Evolutionary conservation across 2,888 invertebrate genomes (phyloP), one percentile per base, ranked within the genome.

Genomic region (Drosophila prolongata): DNA sequence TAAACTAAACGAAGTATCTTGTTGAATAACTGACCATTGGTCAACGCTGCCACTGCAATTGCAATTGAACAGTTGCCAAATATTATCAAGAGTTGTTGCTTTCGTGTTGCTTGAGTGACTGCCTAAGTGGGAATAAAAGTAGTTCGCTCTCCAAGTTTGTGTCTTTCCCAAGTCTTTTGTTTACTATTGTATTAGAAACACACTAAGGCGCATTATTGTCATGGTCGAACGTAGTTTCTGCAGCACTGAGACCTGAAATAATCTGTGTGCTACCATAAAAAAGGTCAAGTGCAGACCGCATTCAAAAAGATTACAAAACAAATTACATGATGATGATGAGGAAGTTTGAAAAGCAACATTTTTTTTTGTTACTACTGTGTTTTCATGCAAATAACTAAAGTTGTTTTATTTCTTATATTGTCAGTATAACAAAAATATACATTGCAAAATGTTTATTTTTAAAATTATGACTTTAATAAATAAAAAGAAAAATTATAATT

Each of bases 151-250:
- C 67, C 80, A 70, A 77, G 81, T 81, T 76, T 84, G 86, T 73
- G 67, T 68, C 81, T 79, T 70, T 54, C 64, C 50, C 69, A 84
- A 87, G 83, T 84, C 83, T 84, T 83, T 84, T 76, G 83, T 84
- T 86, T 78, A 64, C 75, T 60, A 43, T 60, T 43, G 54, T 35
- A 34, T 13, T n/a, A n/a, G 5, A 38, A 38, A 38, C 13, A 46
- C 24, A 19, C 44, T 9, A 24, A 34, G 40, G 16, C 24, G 37
- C 49, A 13, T n/a, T 64, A 42, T 61, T 47, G 30, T 57, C 57
- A 47, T 52, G 40, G 56, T 77, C 59, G 40, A 38, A 13, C 27
- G 30, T 58, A 27, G 43, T 56, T 35, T 14, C 37, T 30, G 64
- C 43, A 60, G 58, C 55, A 64, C 72, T 76, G 65, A 81, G 84